phyloP scores from a whole-genome alignment of 2,888 invertebrate species.

The Lithophane ornitopus region DNA sequence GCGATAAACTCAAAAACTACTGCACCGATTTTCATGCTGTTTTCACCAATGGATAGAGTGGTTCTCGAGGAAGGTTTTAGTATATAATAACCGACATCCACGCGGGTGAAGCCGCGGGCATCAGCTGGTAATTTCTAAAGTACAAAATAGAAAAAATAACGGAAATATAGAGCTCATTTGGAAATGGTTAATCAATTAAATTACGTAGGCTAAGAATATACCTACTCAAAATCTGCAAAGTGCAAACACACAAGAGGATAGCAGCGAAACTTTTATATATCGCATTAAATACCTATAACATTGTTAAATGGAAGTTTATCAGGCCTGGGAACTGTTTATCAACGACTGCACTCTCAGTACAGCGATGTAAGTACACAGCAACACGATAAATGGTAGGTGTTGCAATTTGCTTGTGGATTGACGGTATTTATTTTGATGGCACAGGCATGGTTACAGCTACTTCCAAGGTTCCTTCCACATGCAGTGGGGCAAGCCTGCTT shows the following conservation, averaged over 20 bases:
- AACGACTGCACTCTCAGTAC: constrained; percentile 35
- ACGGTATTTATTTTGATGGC: not conserved
- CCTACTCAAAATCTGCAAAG: not conserved
- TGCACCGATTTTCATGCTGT: too few species aligned
- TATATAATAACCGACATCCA: too few species aligned
- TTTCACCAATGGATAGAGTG: too few species aligned
- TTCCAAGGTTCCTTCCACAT: not conserved
- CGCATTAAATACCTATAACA: constrained; percentile 22
- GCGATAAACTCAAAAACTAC: too few species aligned
- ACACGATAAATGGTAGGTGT: constrained; percentile 46
- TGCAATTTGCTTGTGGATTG: constrained; percentile 32
- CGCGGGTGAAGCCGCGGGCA: too few species aligned
- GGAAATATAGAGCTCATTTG: not conserved
- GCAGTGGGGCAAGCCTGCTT: not conserved
- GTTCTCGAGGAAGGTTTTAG: too few species aligned
- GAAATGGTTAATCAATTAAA: not conserved
- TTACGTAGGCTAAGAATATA: not conserved
- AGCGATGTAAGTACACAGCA: constrained; percentile 20
- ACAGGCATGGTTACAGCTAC: not conserved
- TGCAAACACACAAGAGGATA: not conserved
- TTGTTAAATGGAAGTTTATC: constrained; percentile 47
- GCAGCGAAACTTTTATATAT: constrained; percentile 17
- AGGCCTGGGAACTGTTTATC: constrained; percentile 38
- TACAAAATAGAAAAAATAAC: not conserved
- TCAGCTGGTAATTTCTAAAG: too few species aligned